Base-by-base conservation (phyloP, 2,113 vertebrate species). In the Oreochromis aureus region DNA sequence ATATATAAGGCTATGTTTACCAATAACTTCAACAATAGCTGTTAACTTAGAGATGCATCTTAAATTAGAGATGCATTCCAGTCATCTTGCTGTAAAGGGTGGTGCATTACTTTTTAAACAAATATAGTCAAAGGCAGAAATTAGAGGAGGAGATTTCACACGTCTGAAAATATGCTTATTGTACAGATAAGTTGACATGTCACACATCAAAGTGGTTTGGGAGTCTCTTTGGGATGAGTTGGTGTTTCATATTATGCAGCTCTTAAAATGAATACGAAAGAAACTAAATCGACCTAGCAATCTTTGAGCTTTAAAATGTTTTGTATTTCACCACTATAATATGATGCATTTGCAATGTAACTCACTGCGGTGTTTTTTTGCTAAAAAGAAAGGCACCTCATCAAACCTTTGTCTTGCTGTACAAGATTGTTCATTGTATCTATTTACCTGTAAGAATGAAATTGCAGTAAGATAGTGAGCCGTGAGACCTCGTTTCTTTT, bases 11-110 rank as follows among this genome's bases (percentile, higher is more conserved):
- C 63, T 41, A 24, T 9, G 48, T 91, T 90, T 76, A 51, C 19
- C 84, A 69, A 86, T 84, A 86, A 69, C 24, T 91, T 89, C 51
- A 51, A 44, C 84, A 39, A 87, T 81, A 86, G 54, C 13, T 88
- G 8, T 79, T 89, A 81, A 78, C 85, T 89, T 53, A 85, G 53
- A 2, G 34, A 69, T 44, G 78, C 48, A 10, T 56, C 34, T 79
- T 89, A 81, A 78, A 86, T 89, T 53, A 85, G 53, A 2, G 34
- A 69, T 44, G 78, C 48, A 10, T 56, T 58, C 19, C 36, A 63
- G 63, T 27, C 12, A 84, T 86, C n/a, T 46, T 32, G 22, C 27
- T 82, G 19, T 58, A 66, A 19, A 53, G 61, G 22, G 30, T 87
- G 19, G 7, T 48, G 39, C 41, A 51, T 27, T 36, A 59, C 69